These are phyloP conservation scores for Pocillopora verrucosa DNA, from an alignment of 64 coral and sea anemone species.

Conservation along the genomic window DNA sequence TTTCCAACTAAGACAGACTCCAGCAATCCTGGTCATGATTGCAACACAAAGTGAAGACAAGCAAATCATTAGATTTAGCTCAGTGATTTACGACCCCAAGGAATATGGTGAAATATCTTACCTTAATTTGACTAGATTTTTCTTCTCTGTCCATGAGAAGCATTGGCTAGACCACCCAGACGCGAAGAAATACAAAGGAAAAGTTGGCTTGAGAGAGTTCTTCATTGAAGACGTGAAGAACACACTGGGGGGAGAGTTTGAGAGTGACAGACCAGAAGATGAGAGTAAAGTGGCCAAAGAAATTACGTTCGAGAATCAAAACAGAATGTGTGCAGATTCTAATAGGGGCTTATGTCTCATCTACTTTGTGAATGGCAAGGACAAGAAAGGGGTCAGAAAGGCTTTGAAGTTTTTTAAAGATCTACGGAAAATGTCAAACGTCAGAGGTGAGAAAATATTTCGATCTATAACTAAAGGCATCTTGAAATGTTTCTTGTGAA, in stretches of 20 bases:
- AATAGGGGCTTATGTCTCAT: slow-evolving; percentile 79
- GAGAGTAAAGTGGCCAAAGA: background rate
- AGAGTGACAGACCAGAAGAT: background rate
- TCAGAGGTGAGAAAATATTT: slow-evolving; percentile 53
- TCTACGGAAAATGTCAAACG: slow-evolving; percentile 15
- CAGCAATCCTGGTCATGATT: slow-evolving; percentile 68
- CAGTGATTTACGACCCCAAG: slow-evolving; percentile 59
- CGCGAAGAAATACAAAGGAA: slow-evolving; percentile 65
- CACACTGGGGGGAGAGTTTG: slow-evolving; percentile 10
- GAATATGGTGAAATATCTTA: slow-evolving; percentile 80
- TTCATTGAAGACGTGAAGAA: slow-evolving; percentile 60
- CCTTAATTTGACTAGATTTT: slow-evolving; percentile 74
- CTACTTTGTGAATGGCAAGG: slow-evolving; percentile 69
- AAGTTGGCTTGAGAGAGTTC: slow-evolving; percentile 63
- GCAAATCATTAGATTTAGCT: slow-evolving; percentile 48
- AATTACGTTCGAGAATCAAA: slow-evolving; percentile 78
- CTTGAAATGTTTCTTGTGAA: too few relatives aligned
- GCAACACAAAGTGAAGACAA: slow-evolving; percentile 60
- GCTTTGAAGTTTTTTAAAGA: slow-evolving; percentile 41
- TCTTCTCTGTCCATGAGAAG: slow-evolving; percentile 92
- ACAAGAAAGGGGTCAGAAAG: slow-evolving; percentile 34
- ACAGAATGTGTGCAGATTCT: slow-evolving; percentile 65
- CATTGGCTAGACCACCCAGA: slow-evolving; percentile 80
- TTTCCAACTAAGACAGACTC: slow-evolving; percentile 52
- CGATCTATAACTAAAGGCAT: too few relatives aligned